Evolutionary conservation across 2,888 invertebrate species (phyloP).

Genomic region (Eupithecia exiguata): DNA sequence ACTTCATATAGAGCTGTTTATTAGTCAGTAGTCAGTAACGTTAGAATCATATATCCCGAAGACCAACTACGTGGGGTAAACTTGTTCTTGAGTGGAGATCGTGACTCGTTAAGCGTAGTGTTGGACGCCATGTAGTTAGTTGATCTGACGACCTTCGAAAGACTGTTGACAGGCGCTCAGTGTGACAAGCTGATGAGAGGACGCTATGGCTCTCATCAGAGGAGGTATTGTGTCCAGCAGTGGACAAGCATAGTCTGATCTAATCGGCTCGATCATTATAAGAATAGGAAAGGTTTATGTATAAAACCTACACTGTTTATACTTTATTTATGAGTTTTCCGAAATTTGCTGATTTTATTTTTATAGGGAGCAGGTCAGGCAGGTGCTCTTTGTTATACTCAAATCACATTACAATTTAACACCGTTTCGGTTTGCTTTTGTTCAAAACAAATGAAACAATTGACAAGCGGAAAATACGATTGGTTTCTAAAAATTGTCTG

Average conservation of each 20-base stretch:
- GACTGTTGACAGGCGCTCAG: neutral
- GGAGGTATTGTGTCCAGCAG: neutral
- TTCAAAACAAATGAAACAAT: neutral
- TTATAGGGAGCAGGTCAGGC: neutral
- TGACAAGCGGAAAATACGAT: neutral
- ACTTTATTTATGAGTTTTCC: neutral
- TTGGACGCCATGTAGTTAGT: neutral
- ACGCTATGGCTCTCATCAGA: neutral
- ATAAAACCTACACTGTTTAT: neutral
- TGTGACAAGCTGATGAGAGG: neutral
- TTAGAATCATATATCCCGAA: too few species aligned
- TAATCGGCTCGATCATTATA: too few species aligned
- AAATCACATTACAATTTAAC: slow-evolving; percentile 4
- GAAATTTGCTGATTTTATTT: neutral
- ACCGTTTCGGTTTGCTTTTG: neutral
- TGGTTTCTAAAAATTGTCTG: neutral
- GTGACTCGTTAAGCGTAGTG: neutral
- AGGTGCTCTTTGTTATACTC: neutral
- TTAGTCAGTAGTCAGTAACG: neutral
- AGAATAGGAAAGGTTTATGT: neutral
- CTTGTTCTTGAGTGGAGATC: neutral
- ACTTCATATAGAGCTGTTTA: neutral
- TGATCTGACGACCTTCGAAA: neutral
- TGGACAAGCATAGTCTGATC: neutral
- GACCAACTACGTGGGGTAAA: neutral